Percentiles rank a stretch among this genome's conserved stretches.
phyloP scores from a whole-genome alignment of 2,888 invertebrate species.

The Netelia inedita region DNA sequence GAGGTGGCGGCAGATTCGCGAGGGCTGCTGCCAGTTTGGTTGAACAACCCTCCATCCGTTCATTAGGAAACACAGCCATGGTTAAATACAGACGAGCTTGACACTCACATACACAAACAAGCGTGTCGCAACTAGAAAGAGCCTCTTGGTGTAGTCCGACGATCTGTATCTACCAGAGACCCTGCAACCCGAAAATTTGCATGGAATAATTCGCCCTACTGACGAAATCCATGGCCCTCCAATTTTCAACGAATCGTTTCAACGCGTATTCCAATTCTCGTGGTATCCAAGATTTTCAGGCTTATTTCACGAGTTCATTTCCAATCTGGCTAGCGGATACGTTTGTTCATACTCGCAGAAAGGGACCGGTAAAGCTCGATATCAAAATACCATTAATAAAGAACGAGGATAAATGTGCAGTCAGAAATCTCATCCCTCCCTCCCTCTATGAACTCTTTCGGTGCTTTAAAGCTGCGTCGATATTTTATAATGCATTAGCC shows the following conservation, averaged over 20 bases:
- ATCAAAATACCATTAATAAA: constrained; percentile 42
- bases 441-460: constrained; percentile 36
- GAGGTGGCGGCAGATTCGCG: constrained; percentile 55
- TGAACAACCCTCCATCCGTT: constrained; percentile 59
- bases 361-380: neutral
- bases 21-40: constrained; percentile 52
- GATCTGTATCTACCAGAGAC: constrained; percentile 10
- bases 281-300: too few relatives aligned
- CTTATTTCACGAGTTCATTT: too few relatives aligned
- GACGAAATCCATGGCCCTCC: constrained; percentile 6
- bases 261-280: neutral
- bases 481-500: constrained; percentile 72
- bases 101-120: neutral
- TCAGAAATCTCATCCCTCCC: constrained; percentile 27
- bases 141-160: neutral
- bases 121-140: constrained; percentile 15
- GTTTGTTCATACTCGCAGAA: too few relatives aligned
- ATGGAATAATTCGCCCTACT: constrained; percentile 26
- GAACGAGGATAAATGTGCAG: constrained; percentile 25
- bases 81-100: constrained; percentile 22
- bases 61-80: constrained; percentile 52
- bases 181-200: constrained; percentile 18
- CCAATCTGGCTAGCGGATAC: too few relatives aligned
- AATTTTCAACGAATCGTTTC: neutral
- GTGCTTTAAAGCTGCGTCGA: constrained; percentile 68